Evolutionary conservation across 92 coral and sea anemone genomes (phyloP).

Genomic region (Phymanthus crucifer): DNA sequence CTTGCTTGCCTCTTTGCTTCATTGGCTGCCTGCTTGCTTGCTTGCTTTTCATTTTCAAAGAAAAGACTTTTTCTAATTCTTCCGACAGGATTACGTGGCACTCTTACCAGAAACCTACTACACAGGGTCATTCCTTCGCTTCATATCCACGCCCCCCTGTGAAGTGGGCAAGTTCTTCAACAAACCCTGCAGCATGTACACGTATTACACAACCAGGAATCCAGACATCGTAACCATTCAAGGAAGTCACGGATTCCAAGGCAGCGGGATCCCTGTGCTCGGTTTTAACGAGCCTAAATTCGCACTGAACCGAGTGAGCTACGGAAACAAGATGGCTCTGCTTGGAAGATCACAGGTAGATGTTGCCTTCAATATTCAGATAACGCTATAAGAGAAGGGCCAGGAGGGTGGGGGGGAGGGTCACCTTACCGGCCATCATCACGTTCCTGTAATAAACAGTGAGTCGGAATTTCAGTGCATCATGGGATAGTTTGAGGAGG

Average conservation of each 20-base stretch:
- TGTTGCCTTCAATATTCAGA: slow-evolving; percentile 14
- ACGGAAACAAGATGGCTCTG: slow-evolving; percentile 46
- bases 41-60: neutral
- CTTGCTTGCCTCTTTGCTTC: neutral
- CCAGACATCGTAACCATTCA: slow-evolving; percentile 39
- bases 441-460: too few species aligned
- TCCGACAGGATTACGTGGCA: slow-evolving; percentile 79
- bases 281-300: slow-evolving; percentile 42
- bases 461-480: too few species aligned
- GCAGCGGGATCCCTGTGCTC: slow-evolving; percentile 36
- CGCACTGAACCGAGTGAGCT: slow-evolving; percentile 12
- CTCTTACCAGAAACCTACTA: slow-evolving; percentile 92
- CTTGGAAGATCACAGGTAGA: slow-evolving; percentile 63
- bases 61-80: too few species aligned
- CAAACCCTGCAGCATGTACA: slow-evolving; percentile 55
- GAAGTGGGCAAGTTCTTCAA: slow-evolving; percentile 51
- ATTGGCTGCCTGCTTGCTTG: neutral
- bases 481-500: too few species aligned
- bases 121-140: slow-evolving; percentile 70
- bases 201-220: slow-evolving; percentile 46
- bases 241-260: slow-evolving; percentile 46
- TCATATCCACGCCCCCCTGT: slow-evolving; percentile 48
- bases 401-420: too few species aligned
- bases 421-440: too few species aligned
- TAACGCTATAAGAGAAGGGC: too few species aligned